A percentile compares a stretch with the other conserved stretches of the same genome.
phyloP scores from a whole-genome alignment of 2,888 invertebrate species.

The Phyllotreta striolata region DNA sequence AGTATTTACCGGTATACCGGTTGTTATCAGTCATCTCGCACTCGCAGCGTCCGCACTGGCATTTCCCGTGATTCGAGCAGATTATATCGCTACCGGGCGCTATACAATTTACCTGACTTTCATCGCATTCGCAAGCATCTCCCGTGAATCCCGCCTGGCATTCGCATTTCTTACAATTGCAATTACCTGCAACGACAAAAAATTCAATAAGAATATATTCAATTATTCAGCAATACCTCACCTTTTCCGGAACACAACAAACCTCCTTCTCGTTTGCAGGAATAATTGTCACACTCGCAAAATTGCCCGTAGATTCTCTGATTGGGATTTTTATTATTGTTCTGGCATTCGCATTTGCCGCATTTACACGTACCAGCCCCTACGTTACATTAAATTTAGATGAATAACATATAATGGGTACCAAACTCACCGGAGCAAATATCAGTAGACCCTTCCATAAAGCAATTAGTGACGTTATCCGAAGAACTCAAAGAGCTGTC shows the following conservation, averaged over 20 bases:
- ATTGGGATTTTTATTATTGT: conserved; percentile 55
- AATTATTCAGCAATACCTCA: background rate
- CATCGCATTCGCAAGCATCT: conserved; percentile 69
- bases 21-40: conserved; percentile 64
- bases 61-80: conserved; percentile 72
- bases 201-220: background rate
- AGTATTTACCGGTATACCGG: conserved; percentile 66
- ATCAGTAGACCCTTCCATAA: conserved; percentile 45
- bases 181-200: conserved; percentile 50
- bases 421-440: conserved; percentile 49
- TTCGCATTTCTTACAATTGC: conserved; percentile 71
- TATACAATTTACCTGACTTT: conserved; percentile 63
- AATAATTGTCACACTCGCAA: conserved; percentile 82
- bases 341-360: conserved; percentile 65
- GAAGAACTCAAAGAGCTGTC: conserved; percentile 59
- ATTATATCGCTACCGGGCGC: conserved; percentile 55
- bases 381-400: background rate
- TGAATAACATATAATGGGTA: background rate
- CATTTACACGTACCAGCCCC: conserved; percentile 58
- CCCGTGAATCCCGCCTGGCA: conserved; percentile 69
- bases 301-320: conserved; percentile 68
- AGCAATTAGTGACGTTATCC: conserved; percentile 46
- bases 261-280: conserved; percentile 67
- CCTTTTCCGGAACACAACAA: conserved; percentile 64
- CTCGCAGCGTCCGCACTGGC: conserved; percentile 70